Evolutionary conservation across 2,113 vertebrate species (phyloP).

Genomic region (Corythoichthys haematopterus): DNA sequence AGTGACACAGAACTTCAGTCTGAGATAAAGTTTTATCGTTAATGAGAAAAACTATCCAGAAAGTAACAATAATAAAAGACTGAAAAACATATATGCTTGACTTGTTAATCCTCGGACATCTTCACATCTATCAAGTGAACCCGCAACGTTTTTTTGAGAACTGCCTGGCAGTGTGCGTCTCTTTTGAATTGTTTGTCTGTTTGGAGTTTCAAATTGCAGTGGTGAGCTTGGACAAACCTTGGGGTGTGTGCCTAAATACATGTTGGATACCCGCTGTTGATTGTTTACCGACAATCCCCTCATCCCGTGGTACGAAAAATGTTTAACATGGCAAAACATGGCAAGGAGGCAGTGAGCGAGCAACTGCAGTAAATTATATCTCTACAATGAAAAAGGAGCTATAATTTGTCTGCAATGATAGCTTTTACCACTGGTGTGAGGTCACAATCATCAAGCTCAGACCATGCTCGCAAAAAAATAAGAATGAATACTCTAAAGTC

Average conservation of each 20-base stretch:
- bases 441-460: slow-evolving; percentile 5
- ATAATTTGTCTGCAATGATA: slow-evolving; percentile 35
- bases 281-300: slow-evolving; percentile 32
- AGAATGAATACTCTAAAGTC: too few species aligned
- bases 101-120: background rate
- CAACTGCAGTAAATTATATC: slow-evolving; percentile 20
- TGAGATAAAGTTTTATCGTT: background rate
- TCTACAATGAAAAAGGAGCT: slow-evolving; percentile 23
- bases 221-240: slow-evolving; percentile 23
- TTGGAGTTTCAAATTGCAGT: slow-evolving; percentile 6
- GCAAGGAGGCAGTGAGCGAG: slow-evolving; percentile 6
- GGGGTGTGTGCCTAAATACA: slow-evolving; percentile 19
- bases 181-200: slow-evolving; percentile 5
- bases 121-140: slow-evolving; percentile 8
- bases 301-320: slow-evolving; percentile 10
- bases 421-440: slow-evolving; percentile 17
- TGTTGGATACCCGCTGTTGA: slow-evolving; percentile 16
- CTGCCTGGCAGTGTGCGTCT: background rate
- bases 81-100: slow-evolving; percentile 8
- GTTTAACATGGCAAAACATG: slow-evolving; percentile 15
- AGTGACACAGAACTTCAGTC: background rate
- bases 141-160: background rate
- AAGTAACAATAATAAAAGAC: background rate
- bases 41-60: background rate
- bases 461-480: slow-evolving; percentile 6